phyloP scores from a whole-genome alignment of 2,888 invertebrate genomes.

The Chalcosyrphus nemorum region DNA sequence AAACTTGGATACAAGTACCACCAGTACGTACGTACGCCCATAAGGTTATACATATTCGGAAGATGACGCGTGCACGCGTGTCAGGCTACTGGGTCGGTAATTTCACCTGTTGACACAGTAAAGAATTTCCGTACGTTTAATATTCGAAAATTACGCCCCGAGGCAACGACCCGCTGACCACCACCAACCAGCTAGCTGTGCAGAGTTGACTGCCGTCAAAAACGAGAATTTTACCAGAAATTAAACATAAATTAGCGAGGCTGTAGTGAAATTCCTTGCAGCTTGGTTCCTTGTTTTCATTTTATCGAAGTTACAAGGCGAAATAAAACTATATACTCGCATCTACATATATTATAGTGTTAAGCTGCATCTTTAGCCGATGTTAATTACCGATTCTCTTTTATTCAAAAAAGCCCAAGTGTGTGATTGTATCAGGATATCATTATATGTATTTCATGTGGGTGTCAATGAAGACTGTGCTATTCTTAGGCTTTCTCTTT shows the following conservation, averaged over 20 bases:
- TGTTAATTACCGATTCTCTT: slow-evolving; percentile 19
- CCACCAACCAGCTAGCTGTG: too few species aligned
- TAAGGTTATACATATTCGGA: slow-evolving; percentile 28
- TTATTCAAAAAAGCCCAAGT: not conserved
- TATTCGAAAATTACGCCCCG: slow-evolving; percentile 71
- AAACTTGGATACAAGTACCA: slow-evolving; percentile 44
- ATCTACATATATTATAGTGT: not conserved
- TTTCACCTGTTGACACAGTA: slow-evolving; percentile 73
- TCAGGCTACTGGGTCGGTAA: slow-evolving; percentile 71
- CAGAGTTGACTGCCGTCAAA: slow-evolving; percentile 60
- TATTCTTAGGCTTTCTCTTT: too few species aligned
- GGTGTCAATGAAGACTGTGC: too few species aligned
- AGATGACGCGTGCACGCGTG: slow-evolving; percentile 72
- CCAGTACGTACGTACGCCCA: slow-evolving; percentile 41
- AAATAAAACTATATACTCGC: not conserved
- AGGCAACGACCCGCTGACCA: slow-evolving; percentile 69
- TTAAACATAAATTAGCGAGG: slow-evolving; percentile 36
- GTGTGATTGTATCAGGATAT: too few species aligned
- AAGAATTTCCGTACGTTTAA: slow-evolving; percentile 69
- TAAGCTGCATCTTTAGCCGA: not conserved
- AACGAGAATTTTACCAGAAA: slow-evolving; percentile 52
- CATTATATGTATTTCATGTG: too few species aligned
- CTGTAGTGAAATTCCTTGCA: slow-evolving; percentile 44
- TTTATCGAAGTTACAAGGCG: not conserved
- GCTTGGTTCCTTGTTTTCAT: slow-evolving; percentile 10